phyloP scores from a whole-genome alignment of 2,113 vertebrate genomes.

The Nothocercus julius region DNA sequence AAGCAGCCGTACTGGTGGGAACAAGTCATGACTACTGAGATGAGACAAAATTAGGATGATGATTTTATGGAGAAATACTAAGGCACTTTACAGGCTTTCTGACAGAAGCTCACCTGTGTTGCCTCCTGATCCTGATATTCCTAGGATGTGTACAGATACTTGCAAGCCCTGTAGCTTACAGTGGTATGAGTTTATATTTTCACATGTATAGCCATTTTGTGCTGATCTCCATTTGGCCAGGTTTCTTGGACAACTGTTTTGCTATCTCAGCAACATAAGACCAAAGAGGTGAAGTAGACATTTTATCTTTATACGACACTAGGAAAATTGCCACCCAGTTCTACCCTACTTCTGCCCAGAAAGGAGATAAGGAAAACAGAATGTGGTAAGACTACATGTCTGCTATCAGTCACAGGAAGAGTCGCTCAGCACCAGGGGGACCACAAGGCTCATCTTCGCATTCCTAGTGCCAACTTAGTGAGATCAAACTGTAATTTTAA shows the following conservation, averaged over 20 bases:
- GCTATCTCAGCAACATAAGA: background rate
- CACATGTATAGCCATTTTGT: background rate
- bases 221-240: background rate
- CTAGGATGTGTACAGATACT: background rate
- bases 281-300: background rate
- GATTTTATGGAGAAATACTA: background rate
- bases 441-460: background rate
- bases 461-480: background rate
- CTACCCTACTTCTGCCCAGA: background rate
- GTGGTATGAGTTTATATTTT: background rate
- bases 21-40: background rate
- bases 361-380: background rate
- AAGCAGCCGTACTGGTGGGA: background rate
- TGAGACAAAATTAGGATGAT: background rate
- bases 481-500: background rate
- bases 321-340: background rate
- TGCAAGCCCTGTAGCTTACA: background rate
- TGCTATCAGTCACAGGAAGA: background rate
- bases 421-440: background rate
- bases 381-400: background rate
- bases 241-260: background rate
- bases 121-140: background rate
- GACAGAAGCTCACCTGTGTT: background rate
- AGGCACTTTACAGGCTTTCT: background rate
- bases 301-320: background rate